phyloP scores from a whole-genome alignment of 2,113 vertebrate species.

The Anguilla japonica region DNA sequence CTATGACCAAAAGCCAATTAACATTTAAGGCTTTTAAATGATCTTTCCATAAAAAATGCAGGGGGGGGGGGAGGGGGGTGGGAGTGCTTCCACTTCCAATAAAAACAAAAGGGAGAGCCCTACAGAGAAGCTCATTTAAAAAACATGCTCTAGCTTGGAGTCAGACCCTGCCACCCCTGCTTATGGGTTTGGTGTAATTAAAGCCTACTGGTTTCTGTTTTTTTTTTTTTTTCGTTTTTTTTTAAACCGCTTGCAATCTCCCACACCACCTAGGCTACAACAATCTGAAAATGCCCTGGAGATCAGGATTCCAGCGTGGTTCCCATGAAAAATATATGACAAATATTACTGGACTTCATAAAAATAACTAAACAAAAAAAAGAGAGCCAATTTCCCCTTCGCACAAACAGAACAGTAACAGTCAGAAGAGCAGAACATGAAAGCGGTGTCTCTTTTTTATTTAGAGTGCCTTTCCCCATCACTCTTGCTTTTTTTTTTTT shows the following conservation, averaged over 20 bases:
- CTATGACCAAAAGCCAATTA: conserved; percentile 49
- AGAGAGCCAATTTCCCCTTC: neutral
- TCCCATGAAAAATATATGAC: neutral
- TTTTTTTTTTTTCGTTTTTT: no score
- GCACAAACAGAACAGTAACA: neutral
- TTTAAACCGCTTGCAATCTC: neutral
- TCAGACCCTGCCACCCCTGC: neutral
- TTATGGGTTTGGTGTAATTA: neutral
- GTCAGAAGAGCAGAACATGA: neutral
- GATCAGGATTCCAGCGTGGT: neutral
- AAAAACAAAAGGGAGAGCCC: conserved; percentile 9
- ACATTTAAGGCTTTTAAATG: conserved; percentile 38
- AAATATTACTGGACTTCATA: neutral
- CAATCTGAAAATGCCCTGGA: neutral
- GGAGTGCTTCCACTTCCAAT: neutral
- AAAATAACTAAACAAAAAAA: neutral
- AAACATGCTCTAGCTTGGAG: neutral
- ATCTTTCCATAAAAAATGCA: conserved; percentile 3
- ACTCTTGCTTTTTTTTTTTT: neutral
- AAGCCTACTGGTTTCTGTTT: neutral
- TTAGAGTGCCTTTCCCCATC: neutral
- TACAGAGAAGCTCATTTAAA: neutral
- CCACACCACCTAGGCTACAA: neutral
- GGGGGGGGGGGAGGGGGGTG: neutral
- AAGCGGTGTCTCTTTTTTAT: neutral